A percentile compares a stretch with the other conserved stretches of the same genome.
These are phyloP conservation scores for Shinisaurus crocodilurus DNA, from an alignment of 2,113 vertebrate species.

Conservation along the genomic window DNA sequence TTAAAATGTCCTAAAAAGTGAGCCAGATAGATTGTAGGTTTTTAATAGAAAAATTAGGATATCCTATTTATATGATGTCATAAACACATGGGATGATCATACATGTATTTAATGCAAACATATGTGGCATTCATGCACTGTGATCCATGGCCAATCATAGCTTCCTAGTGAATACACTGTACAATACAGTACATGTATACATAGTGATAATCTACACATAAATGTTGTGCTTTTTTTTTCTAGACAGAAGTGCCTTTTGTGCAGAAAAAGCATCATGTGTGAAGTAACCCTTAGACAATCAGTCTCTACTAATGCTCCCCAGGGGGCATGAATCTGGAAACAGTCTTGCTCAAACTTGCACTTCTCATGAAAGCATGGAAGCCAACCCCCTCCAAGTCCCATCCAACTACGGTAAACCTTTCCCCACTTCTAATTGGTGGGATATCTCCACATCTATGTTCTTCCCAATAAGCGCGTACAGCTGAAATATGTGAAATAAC, in stretches of 20 bases:
- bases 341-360: not conserved
- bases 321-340: not conserved
- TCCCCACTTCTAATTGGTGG: not conserved
- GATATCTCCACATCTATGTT: not conserved
- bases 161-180: not conserved
- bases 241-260: too few species aligned
- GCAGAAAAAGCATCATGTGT: too few species aligned
- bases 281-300: not conserved
- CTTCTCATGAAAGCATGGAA: not conserved
- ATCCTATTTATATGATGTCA: not conserved
- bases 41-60: not conserved
- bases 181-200: not conserved
- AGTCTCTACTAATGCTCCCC: not conserved
- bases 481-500: not conserved
- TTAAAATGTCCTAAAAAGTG: slow-evolving; percentile 19
- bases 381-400: not conserved
- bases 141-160: not conserved
- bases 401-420: not conserved
- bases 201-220: not conserved
- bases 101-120: not conserved
- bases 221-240: not conserved
- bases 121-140: not conserved
- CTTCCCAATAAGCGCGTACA: not conserved
- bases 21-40: not conserved
- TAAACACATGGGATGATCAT: not conserved